These are phyloP conservation scores for Cladorhizidae sp. DNA, from an alignment of 37 sponge, comb jelly and placozoan species.

Conservation along the genomic window DNA sequence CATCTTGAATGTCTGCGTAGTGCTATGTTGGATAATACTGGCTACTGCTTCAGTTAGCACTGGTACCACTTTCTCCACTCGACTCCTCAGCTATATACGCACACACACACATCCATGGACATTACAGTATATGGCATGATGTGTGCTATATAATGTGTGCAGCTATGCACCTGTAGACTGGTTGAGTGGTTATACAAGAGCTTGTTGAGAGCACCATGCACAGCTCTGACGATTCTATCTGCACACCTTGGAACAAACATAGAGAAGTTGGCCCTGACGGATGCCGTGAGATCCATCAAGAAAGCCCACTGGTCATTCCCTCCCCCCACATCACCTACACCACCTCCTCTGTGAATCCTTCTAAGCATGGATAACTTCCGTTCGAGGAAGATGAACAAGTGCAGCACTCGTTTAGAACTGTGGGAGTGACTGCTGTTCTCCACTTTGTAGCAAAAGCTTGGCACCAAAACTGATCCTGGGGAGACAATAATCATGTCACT, in stretches of 20 bases:
- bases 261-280: slow-evolving; percentile 8
- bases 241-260: background rate
- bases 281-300: background rate
- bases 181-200: slow-evolving; percentile 54
- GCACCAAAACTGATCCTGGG: background rate
- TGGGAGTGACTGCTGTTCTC: background rate
- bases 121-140: background rate
- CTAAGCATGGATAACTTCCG: background rate
- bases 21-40: slow-evolving; percentile 36
- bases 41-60: slow-evolving; percentile 47
- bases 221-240: slow-evolving; percentile 30
- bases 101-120: background rate
- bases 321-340: background rate
- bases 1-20: slow-evolving; percentile 26
- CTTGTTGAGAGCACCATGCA: slow-evolving; percentile 55
- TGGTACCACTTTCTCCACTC: slow-evolving; percentile 15
- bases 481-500: background rate
- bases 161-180: slow-evolving; percentile 27
- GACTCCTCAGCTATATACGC: background rate
- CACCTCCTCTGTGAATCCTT: background rate
- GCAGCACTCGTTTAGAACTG: background rate
- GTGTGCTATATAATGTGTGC: background rate
- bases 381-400: slow-evolving; percentile 47
- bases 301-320: slow-evolving; percentile 22
- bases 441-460: background rate